Conservation (phyloP, 2,888 invertebrate genomes). For the Caenorhabditis auriculariae region DNA sequence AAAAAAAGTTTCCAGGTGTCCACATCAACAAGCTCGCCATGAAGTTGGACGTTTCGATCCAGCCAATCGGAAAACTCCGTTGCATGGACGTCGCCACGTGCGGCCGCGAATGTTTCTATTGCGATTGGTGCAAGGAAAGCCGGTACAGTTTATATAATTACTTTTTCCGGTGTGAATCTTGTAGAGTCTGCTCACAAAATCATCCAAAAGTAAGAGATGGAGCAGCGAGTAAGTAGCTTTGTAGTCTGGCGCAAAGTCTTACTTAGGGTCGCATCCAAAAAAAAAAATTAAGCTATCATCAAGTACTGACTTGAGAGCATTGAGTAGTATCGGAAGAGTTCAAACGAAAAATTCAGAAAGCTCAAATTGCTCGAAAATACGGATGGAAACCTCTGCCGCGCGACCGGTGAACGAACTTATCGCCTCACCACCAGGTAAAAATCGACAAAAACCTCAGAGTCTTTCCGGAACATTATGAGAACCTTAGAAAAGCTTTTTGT, state of each 20-base stretch:
- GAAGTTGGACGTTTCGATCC: conserved; percentile 62
- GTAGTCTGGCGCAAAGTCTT: too few relatives aligned
- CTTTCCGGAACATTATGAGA: too few relatives aligned
- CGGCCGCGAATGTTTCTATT: conserved; percentile 61
- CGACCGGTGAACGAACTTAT: conserved; percentile 60
- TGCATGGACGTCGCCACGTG: conserved; percentile 63
- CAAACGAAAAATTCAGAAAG: conserved; percentile 40
- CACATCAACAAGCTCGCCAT: conserved; percentile 61
- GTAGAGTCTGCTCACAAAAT: not conserved
- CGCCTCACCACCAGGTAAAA: conserved; percentile 42
- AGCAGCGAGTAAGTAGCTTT: too few relatives aligned
- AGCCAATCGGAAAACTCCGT: conserved; percentile 60
- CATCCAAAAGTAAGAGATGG: not conserved
- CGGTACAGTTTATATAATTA: conserved; percentile 11
- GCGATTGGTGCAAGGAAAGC: conserved; percentile 58
- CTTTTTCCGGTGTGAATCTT: not conserved
- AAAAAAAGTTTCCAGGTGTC: conserved; percentile 37
- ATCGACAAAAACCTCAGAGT: too few relatives aligned
- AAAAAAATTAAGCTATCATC: too few relatives aligned
- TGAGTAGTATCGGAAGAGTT: too few relatives aligned
- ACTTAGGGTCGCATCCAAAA: too few relatives aligned
- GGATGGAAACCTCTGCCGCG: conserved; percentile 59
- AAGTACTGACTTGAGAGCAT: too few relatives aligned
- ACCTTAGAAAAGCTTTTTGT: too few relatives aligned
- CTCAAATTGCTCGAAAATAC: conserved; percentile 60